These are phyloP conservation scores for Anomalospiza imberbis DNA, from an alignment of 2,797 vertebrate species.

Conservation along the genomic window DNA sequence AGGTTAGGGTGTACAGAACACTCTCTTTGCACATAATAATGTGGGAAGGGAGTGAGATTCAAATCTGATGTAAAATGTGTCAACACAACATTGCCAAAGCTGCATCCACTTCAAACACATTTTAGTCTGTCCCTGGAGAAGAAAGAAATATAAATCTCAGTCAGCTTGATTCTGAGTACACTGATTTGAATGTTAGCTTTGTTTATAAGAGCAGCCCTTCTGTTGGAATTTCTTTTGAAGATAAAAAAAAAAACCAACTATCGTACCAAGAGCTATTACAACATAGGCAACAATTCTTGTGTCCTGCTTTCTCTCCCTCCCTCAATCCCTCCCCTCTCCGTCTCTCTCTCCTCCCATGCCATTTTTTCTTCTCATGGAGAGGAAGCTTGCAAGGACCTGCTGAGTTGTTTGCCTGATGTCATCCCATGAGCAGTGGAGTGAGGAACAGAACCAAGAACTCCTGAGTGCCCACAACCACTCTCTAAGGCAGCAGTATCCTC, in stretches of 20 bases:
- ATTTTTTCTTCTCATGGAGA: neutral
- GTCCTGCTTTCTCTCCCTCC: neutral
- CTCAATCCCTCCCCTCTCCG: neutral
- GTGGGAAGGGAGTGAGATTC: neutral
- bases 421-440: rapidly evolving
- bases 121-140: neutral
- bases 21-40: neutral
- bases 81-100: neutral
- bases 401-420: neutral
- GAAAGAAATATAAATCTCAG: neutral
- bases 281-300: neutral
- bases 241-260: neutral
- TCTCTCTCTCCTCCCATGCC: neutral
- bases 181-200: neutral
- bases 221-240: neutral
- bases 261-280: neutral
- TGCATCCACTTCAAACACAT: neutral
- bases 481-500: neutral
- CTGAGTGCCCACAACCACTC: neutral
- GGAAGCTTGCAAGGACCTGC: neutral
- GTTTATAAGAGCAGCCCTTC: neutral
- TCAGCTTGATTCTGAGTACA: neutral
- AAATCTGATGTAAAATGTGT: neutral
- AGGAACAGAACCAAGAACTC: neutral
- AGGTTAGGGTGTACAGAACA: neutral